Base-by-base conservation (phyloP, 2,113 vertebrate species). In the Cariama cristata region DNA sequence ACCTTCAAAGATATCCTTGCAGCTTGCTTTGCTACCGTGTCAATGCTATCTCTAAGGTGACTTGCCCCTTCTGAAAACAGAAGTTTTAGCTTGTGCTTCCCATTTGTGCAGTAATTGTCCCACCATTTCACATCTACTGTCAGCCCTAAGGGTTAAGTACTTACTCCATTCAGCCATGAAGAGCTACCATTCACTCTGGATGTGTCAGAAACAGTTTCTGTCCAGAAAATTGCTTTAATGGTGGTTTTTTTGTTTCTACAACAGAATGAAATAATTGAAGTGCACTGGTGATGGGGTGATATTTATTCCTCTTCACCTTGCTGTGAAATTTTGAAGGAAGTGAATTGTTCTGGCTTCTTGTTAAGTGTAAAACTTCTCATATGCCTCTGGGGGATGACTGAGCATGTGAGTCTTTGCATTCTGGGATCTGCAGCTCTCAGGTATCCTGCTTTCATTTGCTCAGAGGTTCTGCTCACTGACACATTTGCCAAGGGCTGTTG, bases 341-440 rank as follows among this genome's bases (percentile, higher is more conserved):
- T 19, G 27, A 83, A 86, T 71, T n/a, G 16, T 64, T 84, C 56
- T 79, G 47, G 30, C 40, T 87, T 88, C 79, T 84, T 55, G 26
- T 63, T 91, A 59, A 91, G 22, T 33, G 30, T 24, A 79, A 88
- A 93, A 91, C 27, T 50, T 93, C 68, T 69, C 60, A 50, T 50
- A 50, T 50, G 86, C 53, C 80, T 91, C 91, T 4, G 3, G 77
- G 89, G 79, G 44, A 79, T 6, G 16, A 47, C 21, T 32, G 45
- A 85, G 49, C 30, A 32, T 21, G 38, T n/a, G 35, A 91, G 53
- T 82, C 27, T 24, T 68, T 82, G 56, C 32, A 40, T 59, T 96
- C 38, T 95, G 92, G 79, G 93, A 74, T 55, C 35, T 74, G 62
- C 66, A 71, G n/a, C 74, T 86, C 82, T 93, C 82, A 77, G 63